Percentiles rank a stretch among this genome's conserved stretches.
These are phyloP conservation scores for Kradibia gibbosae DNA, from an alignment of 1,140 invertebrate genomes.

Conservation along the genomic window DNA sequence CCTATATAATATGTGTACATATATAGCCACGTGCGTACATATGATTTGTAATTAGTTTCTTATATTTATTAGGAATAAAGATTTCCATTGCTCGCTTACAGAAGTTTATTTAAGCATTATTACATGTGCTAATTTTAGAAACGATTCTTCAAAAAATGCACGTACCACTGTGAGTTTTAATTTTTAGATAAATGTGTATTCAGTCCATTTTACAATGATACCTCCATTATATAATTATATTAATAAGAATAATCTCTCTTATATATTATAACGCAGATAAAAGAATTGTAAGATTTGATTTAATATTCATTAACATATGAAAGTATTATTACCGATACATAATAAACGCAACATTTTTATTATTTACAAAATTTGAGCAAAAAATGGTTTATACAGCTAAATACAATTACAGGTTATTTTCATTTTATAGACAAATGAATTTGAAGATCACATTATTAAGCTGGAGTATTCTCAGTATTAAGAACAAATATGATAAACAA, in stretches of 20 bases:
- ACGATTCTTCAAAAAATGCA: not conserved
- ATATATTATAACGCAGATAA: not conserved
- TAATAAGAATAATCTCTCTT: not conserved
- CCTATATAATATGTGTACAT: not conserved
- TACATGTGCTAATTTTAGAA: not conserved
- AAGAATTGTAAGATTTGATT: not conserved
- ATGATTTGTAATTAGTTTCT: constrained; percentile 7
- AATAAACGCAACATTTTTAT: not conserved
- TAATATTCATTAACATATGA: not conserved
- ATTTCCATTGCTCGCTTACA: not conserved
- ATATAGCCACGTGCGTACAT: too few species aligned
- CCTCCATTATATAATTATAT: not conserved
- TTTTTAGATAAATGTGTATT: constrained; percentile 5
- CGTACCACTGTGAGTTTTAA: not conserved
- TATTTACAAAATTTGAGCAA: not conserved
- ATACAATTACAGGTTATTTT: not conserved
- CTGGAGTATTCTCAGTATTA: not conserved
- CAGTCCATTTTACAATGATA: not conserved
- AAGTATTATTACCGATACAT: not conserved
- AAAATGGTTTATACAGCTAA: constrained; percentile 14
- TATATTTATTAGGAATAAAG: not conserved
- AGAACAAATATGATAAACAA: not conserved
- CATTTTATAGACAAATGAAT: not conserved
- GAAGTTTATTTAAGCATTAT: not conserved
- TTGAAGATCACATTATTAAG: not conserved